Conservation (phyloP, 2,888 invertebrate species). For the Temnothorax unifasciatus region DNA sequence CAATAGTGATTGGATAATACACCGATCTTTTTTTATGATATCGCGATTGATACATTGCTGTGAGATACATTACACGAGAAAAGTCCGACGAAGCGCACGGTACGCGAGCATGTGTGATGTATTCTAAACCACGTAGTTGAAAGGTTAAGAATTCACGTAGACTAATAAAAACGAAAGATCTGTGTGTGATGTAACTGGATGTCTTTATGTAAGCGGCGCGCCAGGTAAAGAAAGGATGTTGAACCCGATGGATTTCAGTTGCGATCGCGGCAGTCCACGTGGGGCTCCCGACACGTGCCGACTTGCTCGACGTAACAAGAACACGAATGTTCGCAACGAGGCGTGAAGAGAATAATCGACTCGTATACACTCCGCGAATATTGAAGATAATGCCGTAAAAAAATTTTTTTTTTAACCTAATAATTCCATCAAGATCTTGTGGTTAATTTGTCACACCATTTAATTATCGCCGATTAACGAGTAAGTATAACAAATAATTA, state of each 20-base stretch:
- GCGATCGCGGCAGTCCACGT: conserved; percentile 21
- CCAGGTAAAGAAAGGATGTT: conserved; percentile 57
- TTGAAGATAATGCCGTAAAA: neutral
- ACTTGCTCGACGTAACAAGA: conserved; percentile 24
- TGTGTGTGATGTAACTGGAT: conserved; percentile 38
- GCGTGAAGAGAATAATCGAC: conserved; percentile 43
- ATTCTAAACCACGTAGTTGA: neutral
- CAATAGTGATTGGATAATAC: neutral
- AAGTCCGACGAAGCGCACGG: neutral
- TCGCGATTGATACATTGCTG: neutral
- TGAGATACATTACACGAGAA: neutral
- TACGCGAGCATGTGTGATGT: neutral
- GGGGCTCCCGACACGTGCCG: conserved; percentile 29
- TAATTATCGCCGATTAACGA: neutral
- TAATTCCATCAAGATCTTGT: neutral
- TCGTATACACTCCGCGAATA: neutral
- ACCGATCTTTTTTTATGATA: neutral
- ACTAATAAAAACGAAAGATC: conserved; percentile 29
- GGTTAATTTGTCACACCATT: neutral
- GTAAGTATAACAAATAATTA: neutral
- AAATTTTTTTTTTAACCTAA: neutral
- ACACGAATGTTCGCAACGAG: conserved; percentile 27
- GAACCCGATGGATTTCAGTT: conserved; percentile 47
- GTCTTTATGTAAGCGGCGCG: conserved; percentile 60
- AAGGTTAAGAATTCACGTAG: neutral